Base-by-base conservation (phyloP, 92 coral and sea anemone genomes). In the Montipora capitata region DNA sequence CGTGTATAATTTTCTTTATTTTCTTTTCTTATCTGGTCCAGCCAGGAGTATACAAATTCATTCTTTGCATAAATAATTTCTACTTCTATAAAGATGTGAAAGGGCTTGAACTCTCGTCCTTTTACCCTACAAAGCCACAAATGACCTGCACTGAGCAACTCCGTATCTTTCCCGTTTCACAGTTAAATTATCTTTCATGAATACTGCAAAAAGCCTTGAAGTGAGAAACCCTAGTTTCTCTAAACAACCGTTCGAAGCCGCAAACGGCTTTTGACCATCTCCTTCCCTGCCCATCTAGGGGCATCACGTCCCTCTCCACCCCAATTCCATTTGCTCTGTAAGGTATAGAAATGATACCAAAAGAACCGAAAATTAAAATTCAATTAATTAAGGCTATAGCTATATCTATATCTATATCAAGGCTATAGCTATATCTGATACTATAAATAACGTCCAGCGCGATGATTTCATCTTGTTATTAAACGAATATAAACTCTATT, bases 1-100 rank as follows among this genome's bases (percentile, higher is more conserved):
- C 10, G 3, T 18, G 10, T 18, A 16, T 18, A 7, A 16, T 67
- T 10, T 67, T 8, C 0, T 8, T 67, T 8, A 16, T 35, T 38
- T 67, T 67, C 9, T 8, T 67, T 67, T 4, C 35, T 38, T 35
- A 35, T 20, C 77, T 45, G 58, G 77, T 73, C 77, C 77, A 48
- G 77, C 77, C 77, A 73, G 59, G 41, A 45, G n/a, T 2, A n/a
- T 13, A 41, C 35, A 10, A 16, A 41, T 43, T 10, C 61, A 49
- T 67, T 38, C 70, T 18, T 65, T 38, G 1, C 40, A 45, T 38
- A 48, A 18, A 18, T 4, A 7, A 45, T 10, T 73, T 72, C 72
- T 38, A 66, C 10, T 48, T 48, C 10, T 48, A 48, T 27, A 27
- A 27, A 27, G 35, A 27, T 27, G 35, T 48, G 52, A 48, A 48